phyloP scores from a whole-genome alignment of 2,888 invertebrate species.

The Aromia moschata region DNA sequence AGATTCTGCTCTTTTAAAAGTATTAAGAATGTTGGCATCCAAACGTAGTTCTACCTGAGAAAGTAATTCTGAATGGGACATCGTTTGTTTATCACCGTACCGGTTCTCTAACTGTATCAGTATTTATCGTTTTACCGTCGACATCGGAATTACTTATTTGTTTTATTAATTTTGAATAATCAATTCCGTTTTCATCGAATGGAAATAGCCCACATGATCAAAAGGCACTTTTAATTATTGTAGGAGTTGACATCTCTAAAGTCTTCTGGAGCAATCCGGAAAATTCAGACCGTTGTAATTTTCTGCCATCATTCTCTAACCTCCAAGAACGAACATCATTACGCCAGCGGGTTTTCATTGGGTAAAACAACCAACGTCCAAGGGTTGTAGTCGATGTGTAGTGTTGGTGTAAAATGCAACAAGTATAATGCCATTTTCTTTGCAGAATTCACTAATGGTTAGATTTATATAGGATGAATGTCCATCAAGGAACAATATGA shows the following conservation, averaged over 20 bases:
- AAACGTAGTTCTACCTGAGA: no score
- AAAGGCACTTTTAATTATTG: constrained; percentile 11
- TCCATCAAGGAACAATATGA: constrained; percentile 34
- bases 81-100: no score
- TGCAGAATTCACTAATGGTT: constrained; percentile 31
- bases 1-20: no score
- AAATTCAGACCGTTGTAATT: not conserved
- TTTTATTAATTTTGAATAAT: not conserved
- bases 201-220: constrained; percentile 13
- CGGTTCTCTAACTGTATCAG: not conserved
- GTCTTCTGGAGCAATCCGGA: not conserved
- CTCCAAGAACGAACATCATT: constrained; percentile 18
- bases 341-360: constrained; percentile 23
- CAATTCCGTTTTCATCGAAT: constrained; percentile 10
- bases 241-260: not conserved
- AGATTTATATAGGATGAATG: constrained; percentile 32
- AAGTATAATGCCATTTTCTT: constrained; percentile 28
- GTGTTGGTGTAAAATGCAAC: constrained; percentile 28
- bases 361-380: constrained; percentile 21
- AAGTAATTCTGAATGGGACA: no score
- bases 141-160: not conserved
- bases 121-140: not conserved
- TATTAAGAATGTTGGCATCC: no score
- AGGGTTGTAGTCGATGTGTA: constrained; percentile 28
- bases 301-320: not conserved